Evolutionary conservation across 1,140 invertebrate genomes (phyloP).

Genomic region (Megalonaias nervosa): DNA sequence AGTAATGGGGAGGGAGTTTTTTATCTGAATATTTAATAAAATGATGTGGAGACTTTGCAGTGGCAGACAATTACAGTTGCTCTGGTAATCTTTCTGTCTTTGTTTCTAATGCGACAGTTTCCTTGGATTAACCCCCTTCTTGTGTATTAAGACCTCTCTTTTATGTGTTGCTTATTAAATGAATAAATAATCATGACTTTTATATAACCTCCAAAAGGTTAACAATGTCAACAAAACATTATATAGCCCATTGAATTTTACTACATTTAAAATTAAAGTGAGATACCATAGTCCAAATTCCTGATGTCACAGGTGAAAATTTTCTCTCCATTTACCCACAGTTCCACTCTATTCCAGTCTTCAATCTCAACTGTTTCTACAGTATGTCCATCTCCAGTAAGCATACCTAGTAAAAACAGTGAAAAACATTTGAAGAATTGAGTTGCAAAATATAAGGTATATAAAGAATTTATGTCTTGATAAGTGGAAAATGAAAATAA

Average conservation of each 20-base stretch:
- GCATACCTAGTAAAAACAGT: slow-evolving; percentile 40
- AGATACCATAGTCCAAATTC: slow-evolving; percentile 60
- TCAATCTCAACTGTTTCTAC: slow-evolving; percentile 39
- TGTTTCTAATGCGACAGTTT: too few species aligned
- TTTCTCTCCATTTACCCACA: slow-evolving; percentile 60
- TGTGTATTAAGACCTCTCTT: too few species aligned
- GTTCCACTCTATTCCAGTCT: slow-evolving; percentile 55
- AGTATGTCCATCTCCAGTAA: slow-evolving; percentile 45
- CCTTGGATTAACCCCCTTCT: too few species aligned
- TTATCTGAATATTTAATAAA: too few species aligned
- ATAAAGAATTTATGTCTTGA: neutral
- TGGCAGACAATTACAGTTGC: too few species aligned
- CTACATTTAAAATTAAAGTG: neutral
- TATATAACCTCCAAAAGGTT: neutral
- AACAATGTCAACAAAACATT: neutral
- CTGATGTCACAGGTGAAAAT: slow-evolving; percentile 58
- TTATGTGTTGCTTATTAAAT: neutral
- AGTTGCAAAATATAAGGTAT: neutral
- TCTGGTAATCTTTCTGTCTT: too few species aligned
- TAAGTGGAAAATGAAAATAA: neutral
- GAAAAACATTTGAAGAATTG: neutral
- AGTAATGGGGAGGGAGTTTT: too few species aligned
- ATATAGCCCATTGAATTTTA: neutral
- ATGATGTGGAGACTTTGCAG: too few species aligned
- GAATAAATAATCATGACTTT: neutral